Evolutionary conservation across 2,113 vertebrate genomes (phyloP).

Genomic region (Collichthys lucidus): DNA sequence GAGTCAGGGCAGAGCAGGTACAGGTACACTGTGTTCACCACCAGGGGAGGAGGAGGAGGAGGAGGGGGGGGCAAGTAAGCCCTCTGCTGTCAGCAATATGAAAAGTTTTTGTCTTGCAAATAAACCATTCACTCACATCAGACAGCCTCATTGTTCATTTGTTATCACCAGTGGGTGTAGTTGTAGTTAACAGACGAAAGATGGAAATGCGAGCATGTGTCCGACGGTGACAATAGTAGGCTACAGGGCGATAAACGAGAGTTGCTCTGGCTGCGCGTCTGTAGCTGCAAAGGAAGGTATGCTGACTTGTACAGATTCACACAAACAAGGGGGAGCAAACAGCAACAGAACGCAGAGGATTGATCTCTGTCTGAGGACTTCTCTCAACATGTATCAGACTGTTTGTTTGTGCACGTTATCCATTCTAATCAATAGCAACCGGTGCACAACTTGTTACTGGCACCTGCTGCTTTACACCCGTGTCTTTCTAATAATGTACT

Average conservation of each 20-base stretch:
- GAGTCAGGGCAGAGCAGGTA: slow-evolving; percentile 36
- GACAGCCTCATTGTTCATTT: slow-evolving; percentile 63
- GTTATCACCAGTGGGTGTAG: slow-evolving; percentile 66
- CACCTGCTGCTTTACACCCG: slow-evolving; percentile 16
- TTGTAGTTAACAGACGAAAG: slow-evolving; percentile 53
- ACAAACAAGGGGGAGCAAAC: slow-evolving; percentile 35
- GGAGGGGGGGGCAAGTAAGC: slow-evolving; percentile 12
- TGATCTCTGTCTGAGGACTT: slow-evolving; percentile 44
- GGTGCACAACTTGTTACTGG: slow-evolving; percentile 23
- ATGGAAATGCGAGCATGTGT: slow-evolving; percentile 50
- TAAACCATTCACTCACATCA: slow-evolving; percentile 56
- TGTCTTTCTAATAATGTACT: slow-evolving; percentile 26
- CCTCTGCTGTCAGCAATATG: slow-evolving; percentile 34
- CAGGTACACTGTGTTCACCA: slow-evolving; percentile 40
- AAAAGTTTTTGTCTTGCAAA: slow-evolving; percentile 79
- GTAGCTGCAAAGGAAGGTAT: slow-evolving; percentile 13
- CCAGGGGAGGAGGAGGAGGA: slow-evolving; percentile 27
- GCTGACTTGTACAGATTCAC: slow-evolving; percentile 1
- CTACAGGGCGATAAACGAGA: slow-evolving; percentile 12
- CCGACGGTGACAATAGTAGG: slow-evolving; percentile 21
- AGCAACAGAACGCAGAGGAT: slow-evolving; percentile 40
- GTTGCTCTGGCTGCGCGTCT: neutral
- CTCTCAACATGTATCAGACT: slow-evolving; percentile 13
- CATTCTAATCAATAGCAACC: slow-evolving; percentile 37
- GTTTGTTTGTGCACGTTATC: slow-evolving; percentile 23